Evolutionary conservation across 2,888 invertebrate genomes (phyloP), one percentile per base, ranked within the genome.

Genomic region (Neelides folsomi): DNA sequence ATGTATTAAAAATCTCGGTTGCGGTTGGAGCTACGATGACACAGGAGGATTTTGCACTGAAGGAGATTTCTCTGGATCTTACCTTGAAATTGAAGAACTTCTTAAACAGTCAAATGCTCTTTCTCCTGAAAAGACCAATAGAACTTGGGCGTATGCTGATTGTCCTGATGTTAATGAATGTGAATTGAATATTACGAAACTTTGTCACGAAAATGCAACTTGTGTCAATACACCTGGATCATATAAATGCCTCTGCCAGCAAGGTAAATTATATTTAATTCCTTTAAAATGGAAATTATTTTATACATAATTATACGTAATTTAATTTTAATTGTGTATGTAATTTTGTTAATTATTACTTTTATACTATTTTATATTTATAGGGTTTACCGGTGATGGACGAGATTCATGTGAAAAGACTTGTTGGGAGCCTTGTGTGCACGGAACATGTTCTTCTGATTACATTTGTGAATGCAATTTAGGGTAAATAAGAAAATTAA

Each of bases 1-100:
- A 35, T 52, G 52, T 36, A 46, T 55, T 27, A 34, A 18, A 1
- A 43, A 27, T 15, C 76, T 90, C 65, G 86, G 86, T 54, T 94
- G 94, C 71, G 94, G 94, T 7, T 94, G 94, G 94, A 92, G 92
- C 69, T 87, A 87, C 67, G 90, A 93, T 72, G 92, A 92, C 0
- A 87, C 86, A 58, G 80, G 83, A 58, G 93, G 93, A 1, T 76
- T 79, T 18, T 89, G 90, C 66, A 82, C 86, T 48, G 82, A 83
- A 64, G 90, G 90, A 1, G 88, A 90, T 67, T 90, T 88, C 66
- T 82, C 83, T 67, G 80, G 82, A 16, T 82, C 90, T 0, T 80
- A 66, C 38, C 36, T 16, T 10, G 39, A 38, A 16, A 12, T 54
- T 6, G 47, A 49, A 27, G 36, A 52, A 12, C 18, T 51, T 2